Evolutionary conservation across 2,113 vertebrate species (phyloP).

Genomic region (Pseudopipra pipra): DNA sequence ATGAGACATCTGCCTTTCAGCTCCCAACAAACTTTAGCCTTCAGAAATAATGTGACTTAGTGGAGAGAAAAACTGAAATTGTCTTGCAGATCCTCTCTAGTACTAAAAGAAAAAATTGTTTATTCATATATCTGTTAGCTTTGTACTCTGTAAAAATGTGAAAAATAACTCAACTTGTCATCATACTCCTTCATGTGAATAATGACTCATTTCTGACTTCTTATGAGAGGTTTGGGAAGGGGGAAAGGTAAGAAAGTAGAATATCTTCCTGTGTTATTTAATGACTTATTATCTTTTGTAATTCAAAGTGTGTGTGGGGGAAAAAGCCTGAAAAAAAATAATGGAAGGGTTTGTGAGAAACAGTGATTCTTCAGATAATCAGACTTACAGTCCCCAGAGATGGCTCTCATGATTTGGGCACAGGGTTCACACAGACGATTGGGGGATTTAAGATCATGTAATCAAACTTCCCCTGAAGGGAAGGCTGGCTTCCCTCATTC

Average conservation of each 20-base stretch:
- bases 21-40: not conserved
- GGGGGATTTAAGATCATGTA: not conserved
- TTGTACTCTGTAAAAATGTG: not conserved
- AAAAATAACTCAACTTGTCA: not conserved
- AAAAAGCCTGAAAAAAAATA: not conserved
- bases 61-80: not conserved
- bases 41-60: not conserved
- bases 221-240: not conserved
- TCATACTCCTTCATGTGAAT: not conserved
- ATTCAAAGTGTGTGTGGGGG: rapidly evolving
- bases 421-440: not conserved
- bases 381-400: not conserved
- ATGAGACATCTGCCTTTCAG: not conserved
- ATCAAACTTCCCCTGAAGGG: not conserved
- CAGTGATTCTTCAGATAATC: not conserved
- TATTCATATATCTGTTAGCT: not conserved
- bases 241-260: not conserved
- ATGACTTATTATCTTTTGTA: not conserved
- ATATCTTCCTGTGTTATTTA: not conserved
- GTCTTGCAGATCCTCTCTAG: not conserved
- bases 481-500: not conserved
- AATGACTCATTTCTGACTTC: not conserved
- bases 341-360: not conserved
- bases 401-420: not conserved
- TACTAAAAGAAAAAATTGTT: not conserved